Evolutionary conservation across 2,888 invertebrate genomes (phyloP), one percentile per base, ranked within the genome.

Genomic region (Synergus gifuensis): DNA sequence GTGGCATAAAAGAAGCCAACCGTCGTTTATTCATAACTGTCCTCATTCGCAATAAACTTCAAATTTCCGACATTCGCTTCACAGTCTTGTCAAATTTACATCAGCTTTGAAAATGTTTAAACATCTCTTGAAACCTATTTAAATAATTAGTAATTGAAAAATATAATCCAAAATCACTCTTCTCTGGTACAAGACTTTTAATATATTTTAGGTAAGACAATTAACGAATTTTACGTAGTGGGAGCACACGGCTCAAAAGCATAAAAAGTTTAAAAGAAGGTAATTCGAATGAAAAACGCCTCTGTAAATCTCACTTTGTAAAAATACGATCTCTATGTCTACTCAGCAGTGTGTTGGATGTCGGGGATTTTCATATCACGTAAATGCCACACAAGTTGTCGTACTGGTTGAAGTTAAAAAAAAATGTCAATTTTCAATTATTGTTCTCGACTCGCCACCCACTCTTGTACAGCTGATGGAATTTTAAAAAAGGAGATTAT

Each of bases 401-500:
- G n/a, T 22, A n/a, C 9, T 44, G 46, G 42, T 76, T 46, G 62
- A 64, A 78, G 66, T 73, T 77, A 79, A 83, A 80, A 78, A 83
- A 80, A 88, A 90, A 87, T 85, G 89, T 90, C 91, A 90, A 90
- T 90, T 89, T 86, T 87, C 88, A 90, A 91, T 90, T 89, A 90
- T 87, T 85, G 86, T 79, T 76, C 60, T 66, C 22, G 22, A 40
- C 42, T 46, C 44, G 12, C 22, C 42, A n/a, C 54, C 49, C 58
- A 44, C n/a, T 78, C 66, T 76, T 78, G 78, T 76, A 79, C 84
- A 83, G 85, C 87, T 92, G 91, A 92, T 92, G 91, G 91, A 92
- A 92, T 92, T 92, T 91, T 91, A 90, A 88, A 92, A 88, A 82
- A 89, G 90, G 89, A 88, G 91, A 90, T 91, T 91, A 91, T 84